phyloP scores from a whole-genome alignment of 2,113 vertebrate genomes.

The Glaucidium brasilianum region DNA sequence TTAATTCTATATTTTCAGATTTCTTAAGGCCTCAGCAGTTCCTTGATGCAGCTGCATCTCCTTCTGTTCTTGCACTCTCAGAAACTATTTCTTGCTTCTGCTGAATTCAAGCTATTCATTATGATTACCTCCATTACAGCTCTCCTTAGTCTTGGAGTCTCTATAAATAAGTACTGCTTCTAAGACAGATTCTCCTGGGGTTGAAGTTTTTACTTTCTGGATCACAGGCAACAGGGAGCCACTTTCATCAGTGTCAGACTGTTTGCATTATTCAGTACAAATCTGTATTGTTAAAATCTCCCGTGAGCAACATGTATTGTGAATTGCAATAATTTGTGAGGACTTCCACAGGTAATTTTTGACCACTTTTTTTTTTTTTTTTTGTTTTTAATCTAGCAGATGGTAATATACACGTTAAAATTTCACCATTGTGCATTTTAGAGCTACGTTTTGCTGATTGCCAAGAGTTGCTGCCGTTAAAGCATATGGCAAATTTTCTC shows the following conservation, averaged over 20 bases:
- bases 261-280: not conserved
- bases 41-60: not conserved
- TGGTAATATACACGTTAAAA: not conserved
- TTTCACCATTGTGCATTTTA: not conserved
- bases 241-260: not conserved
- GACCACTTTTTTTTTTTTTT: not conserved
- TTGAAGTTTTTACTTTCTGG: not conserved
- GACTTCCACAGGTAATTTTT: not conserved
- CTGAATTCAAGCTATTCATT: not conserved
- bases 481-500: not conserved
- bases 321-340: not conserved
- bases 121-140: not conserved
- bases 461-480: not conserved
- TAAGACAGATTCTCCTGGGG: not conserved
- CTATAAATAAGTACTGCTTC: not conserved
- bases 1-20: not conserved
- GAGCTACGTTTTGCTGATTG: not conserved
- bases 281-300: not conserved
- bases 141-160: not conserved
- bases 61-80: not conserved
- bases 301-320: not conserved
- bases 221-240: not conserved
- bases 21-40: not conserved
- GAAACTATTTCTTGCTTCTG: not conserved
- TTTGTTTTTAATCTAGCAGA: not conserved